Conservation (phyloP, 2,113 vertebrate species). For the Tetrax tetrax region DNA sequence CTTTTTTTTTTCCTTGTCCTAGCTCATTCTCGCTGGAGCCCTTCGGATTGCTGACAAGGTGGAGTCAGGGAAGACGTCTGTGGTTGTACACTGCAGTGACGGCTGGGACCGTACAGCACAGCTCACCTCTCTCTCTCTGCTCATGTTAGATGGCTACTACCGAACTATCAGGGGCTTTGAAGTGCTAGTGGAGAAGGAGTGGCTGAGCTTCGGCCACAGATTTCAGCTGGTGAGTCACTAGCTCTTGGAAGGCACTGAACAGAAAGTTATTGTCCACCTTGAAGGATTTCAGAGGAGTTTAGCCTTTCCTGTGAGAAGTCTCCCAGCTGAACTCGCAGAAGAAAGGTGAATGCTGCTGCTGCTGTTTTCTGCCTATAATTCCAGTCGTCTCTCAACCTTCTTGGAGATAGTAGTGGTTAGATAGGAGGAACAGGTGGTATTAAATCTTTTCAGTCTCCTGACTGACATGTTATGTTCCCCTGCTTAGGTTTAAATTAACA, state of each 20-base stretch:
- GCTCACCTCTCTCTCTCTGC: constrained; percentile 92
- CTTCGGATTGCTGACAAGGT: constrained; percentile 94
- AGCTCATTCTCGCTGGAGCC: constrained; percentile 94
- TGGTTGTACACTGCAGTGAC: constrained; percentile 95
- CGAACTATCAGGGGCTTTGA: constrained; percentile 93
- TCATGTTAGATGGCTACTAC: constrained; percentile 93
- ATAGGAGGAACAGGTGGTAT: neutral
- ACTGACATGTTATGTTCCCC: neutral
- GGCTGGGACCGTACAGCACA: constrained; percentile 96
- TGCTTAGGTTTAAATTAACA: neutral
- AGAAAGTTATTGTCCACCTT: neutral
- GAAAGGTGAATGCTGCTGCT: neutral
- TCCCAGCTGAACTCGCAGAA: neutral
- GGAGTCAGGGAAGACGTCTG: constrained; percentile 94
- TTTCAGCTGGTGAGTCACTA: constrained; percentile 89
- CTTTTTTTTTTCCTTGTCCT: neutral
- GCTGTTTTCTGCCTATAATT: neutral
- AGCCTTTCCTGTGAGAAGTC: neutral
- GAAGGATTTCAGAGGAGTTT: neutral
- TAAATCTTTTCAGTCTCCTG: neutral
- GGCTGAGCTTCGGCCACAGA: constrained; percentile 95
- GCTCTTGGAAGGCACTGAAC: neutral
- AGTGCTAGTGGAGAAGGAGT: constrained; percentile 95
- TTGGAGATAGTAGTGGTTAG: neutral
- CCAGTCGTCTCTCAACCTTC: neutral